Evolutionary conservation across 1,140 invertebrate species (phyloP), one percentile per base, ranked within the genome.

Genomic region (Calycopis cecrops): DNA sequence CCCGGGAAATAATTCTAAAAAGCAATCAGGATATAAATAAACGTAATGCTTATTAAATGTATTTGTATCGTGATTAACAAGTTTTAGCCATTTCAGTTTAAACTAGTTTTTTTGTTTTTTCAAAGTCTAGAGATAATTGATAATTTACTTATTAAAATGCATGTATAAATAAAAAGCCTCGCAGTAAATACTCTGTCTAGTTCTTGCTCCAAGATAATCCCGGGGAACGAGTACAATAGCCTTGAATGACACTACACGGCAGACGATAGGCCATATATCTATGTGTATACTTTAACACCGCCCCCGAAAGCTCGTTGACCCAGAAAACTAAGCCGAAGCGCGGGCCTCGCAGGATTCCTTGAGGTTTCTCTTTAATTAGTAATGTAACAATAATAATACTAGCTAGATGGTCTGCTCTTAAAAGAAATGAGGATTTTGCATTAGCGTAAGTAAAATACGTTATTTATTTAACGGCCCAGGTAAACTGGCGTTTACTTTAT

Each of bases 321-420:
- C 55, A 56, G 48, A 56, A 56, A 56, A 49, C 55, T 48, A 56
- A 57, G 38, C 48, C 48, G 50, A 51, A 40, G 55, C 28, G 48
- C 48, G 35, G 44, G 14, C 34, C 37, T 42, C 14, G 35, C 38
- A 54, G 38, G 28, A 40, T 40, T 50, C 33, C 48, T 57, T 57
- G 55, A 57, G 35, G 48, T 33, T 57, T 57, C 55, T 37, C 50
- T 38, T 49, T 57, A 53, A 53, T 53, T 53, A 53, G 40, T 17
- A 44, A 44, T 33, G 52, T 44, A 44, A 54, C 38, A 42, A 33
- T 54, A 54, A 44, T 54, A 44, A 44, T 44, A 44, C 21, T 28
- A 28, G 21, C 21, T 28, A 28, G 21, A 28, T 28, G 40, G 9
- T 16, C 40, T 44, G 40, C 14, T 44, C 40, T 44, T 44, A 44